A percentile compares a stretch with the other conserved stretches of the same genome.
Evolutionary conservation across 2,797 vertebrate species (phyloP).

Genomic region (Caiman crocodilus): DNA sequence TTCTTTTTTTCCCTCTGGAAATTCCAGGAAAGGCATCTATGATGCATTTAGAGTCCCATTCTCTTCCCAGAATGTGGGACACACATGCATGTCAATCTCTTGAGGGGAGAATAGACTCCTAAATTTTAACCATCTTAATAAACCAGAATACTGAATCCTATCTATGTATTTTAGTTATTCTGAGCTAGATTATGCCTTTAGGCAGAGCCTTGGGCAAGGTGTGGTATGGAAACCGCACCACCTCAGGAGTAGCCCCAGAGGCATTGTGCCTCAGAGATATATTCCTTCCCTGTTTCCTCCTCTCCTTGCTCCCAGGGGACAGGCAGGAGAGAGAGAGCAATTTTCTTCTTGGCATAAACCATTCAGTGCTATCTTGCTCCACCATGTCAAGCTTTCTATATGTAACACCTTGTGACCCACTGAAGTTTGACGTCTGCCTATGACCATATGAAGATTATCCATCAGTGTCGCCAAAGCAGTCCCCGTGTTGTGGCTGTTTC

Average conservation of each 20-base stretch:
- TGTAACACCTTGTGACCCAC: not conserved
- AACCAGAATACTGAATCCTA: not conserved
- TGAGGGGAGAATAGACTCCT: not conserved
- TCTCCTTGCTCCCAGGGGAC: not conserved
- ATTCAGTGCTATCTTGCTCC: not conserved
- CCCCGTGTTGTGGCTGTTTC: accelerated
- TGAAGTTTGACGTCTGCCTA: not conserved
- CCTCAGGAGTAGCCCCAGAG: not conserved
- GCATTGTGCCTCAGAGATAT: not conserved
- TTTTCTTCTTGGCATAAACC: not conserved
- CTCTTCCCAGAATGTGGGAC: not conserved
- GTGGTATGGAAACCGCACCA: not conserved
- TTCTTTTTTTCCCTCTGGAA: not conserved
- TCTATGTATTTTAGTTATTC: not conserved
- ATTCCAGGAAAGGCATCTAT: not conserved
- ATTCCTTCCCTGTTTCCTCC: not conserved
- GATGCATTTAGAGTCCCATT: not conserved
- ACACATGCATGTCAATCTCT: not conserved
- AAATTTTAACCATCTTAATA: not conserved
- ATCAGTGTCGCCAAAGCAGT: not conserved
- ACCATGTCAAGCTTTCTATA: not conserved
- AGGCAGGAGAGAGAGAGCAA: not conserved
- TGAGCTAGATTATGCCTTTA: not conserved
- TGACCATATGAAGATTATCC: not conserved
- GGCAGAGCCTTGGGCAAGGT: not conserved